phyloP scores from a whole-genome alignment of 2,113 vertebrate genomes.

The Notarius lentiginosus region DNA sequence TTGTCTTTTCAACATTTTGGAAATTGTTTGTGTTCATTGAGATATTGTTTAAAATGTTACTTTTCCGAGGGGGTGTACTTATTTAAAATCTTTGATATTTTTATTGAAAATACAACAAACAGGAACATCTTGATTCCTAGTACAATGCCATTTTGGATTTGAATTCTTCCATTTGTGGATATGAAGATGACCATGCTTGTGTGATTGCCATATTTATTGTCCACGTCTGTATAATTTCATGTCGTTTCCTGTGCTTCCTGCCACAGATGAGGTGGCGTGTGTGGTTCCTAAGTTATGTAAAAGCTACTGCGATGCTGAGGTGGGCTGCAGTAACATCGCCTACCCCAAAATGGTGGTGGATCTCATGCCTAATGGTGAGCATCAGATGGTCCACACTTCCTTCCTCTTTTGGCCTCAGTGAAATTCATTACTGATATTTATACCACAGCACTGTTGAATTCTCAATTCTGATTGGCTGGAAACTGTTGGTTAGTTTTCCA shows the following conservation, averaged over 20 bases:
- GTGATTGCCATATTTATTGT: not conserved
- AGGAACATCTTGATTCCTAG: too few relatives aligned
- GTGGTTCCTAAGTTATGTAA: slow-evolving; percentile 75
- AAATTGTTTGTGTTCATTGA: too few relatives aligned
- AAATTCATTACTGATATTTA: not conserved
- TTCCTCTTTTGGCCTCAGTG: not conserved
- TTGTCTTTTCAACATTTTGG: too few relatives aligned
- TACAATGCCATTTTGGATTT: too few relatives aligned
- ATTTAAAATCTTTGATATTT: too few relatives aligned
- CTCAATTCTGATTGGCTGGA: not conserved
- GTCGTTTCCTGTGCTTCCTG: not conserved
- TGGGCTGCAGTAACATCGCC: slow-evolving; percentile 91
- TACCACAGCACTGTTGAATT: not conserved
- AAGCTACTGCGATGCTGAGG: slow-evolving; percentile 72
- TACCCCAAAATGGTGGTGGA: slow-evolving; percentile 90
- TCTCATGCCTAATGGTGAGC: slow-evolving; percentile 90
- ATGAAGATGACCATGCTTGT: not conserved
- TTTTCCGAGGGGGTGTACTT: too few relatives aligned
- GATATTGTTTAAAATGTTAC: too few relatives aligned
- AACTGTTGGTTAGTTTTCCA: not conserved
- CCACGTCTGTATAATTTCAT: not conserved
- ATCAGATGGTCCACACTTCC: too few relatives aligned
- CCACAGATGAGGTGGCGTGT: slow-evolving; percentile 85
- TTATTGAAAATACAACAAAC: too few relatives aligned
- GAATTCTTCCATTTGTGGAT: too few relatives aligned